Evolutionary conservation across 2,797 vertebrate species (phyloP).

Genomic region (Luscinia luscinia): DNA sequence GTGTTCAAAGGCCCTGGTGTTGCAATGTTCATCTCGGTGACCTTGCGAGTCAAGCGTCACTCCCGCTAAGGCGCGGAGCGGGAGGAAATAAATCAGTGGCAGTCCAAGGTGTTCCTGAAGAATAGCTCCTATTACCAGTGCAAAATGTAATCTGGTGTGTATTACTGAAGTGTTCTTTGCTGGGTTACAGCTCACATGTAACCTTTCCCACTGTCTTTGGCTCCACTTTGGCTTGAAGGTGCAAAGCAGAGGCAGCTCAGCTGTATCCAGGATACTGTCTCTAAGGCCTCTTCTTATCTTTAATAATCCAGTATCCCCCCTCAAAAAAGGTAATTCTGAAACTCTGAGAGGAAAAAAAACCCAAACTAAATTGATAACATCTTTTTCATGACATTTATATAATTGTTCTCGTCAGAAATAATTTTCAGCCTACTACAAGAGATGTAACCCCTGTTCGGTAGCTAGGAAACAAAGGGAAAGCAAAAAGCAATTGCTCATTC

Average conservation of each 20-base stretch:
- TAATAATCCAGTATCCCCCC: conserved; percentile 6
- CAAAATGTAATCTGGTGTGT: conserved; percentile 39
- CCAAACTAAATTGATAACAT: conserved; percentile 20
- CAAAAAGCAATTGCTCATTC: conserved; percentile 50
- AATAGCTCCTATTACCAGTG: conserved; percentile 43
- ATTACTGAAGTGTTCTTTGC: neutral
- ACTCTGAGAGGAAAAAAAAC: neutral
- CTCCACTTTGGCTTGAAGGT: conserved; percentile 16
- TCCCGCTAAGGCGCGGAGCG: neutral
- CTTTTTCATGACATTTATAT: conserved; percentile 68
- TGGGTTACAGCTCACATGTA: conserved; percentile 46
- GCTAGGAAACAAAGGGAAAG: conserved; percentile 68
- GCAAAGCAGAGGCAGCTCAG: neutral
- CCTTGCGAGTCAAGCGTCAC: conserved; percentile 39
- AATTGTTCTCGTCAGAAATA: conserved; percentile 72
- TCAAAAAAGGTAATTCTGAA: conserved; percentile 35
- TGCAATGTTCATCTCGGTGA: neutral
- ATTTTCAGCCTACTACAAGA: conserved; percentile 53
- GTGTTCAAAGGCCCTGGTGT: neutral
- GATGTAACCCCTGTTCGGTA: conserved; percentile 48
- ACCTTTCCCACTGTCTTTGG: conserved; percentile 50
- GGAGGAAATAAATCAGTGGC: conserved; percentile 61
- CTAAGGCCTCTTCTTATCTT: conserved; percentile 59
- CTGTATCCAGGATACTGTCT: conserved; percentile 22
- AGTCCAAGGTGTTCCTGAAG: conserved; percentile 51